Evolutionary conservation across 2,797 vertebrate species (phyloP).

Genomic region (Sebastes alutus): DNA sequence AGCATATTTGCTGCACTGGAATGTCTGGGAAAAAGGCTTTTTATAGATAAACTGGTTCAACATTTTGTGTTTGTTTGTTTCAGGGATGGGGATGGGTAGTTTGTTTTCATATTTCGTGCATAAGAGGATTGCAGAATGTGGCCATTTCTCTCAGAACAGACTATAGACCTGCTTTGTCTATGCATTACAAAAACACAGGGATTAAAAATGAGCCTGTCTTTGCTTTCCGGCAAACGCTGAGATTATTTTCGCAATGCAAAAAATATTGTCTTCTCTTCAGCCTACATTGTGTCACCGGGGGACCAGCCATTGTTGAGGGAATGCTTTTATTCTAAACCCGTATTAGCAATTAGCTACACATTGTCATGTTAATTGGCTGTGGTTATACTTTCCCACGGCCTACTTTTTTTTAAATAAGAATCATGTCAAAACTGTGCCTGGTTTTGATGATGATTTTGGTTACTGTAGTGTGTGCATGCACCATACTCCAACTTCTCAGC

Average conservation of each 20-base stretch:
- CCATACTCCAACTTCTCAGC: background rate
- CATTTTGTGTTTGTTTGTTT: conserved; percentile 45
- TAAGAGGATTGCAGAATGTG: conserved; percentile 73
- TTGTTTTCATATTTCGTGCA: conserved; percentile 66
- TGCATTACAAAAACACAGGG: conserved; percentile 62
- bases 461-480: background rate
- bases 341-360: conserved; percentile 63
- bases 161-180: conserved; percentile 57
- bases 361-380: conserved; percentile 68
- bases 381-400: conserved; percentile 71
- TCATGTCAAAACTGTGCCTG: background rate
- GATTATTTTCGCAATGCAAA: conserved; percentile 67
- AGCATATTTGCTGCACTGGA: conserved; percentile 69
- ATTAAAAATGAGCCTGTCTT: conserved; percentile 68
- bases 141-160: conserved; percentile 60
- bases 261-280: conserved; percentile 48
- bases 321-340: conserved; percentile 58
- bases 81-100: conserved; percentile 43
- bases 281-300: conserved; percentile 45
- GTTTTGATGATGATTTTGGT: background rate
- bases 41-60: conserved; percentile 75
- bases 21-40: conserved; percentile 79
- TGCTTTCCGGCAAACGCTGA: conserved; percentile 48
- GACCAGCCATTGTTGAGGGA: conserved; percentile 46
- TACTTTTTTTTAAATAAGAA: conserved; percentile 38